A percentile compares a stretch with the other conserved stretches of the same genome.
Conservation (phyloP, 2,888 invertebrate genomes). For the Argyra leucocephala region DNA sequence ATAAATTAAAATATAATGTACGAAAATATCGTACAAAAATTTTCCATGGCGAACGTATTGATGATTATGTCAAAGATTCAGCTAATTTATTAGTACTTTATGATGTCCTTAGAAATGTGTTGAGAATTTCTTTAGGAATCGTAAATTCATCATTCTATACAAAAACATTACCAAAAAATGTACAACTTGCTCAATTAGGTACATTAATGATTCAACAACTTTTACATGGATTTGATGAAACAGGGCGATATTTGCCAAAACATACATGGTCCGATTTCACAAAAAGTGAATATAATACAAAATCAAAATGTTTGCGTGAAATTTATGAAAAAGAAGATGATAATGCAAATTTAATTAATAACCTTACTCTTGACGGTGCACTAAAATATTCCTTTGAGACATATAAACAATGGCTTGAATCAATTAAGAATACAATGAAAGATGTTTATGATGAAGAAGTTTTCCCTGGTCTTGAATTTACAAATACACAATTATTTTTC, state of each 20-base stretch:
- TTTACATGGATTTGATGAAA: not conserved
- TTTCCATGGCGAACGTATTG: not conserved
- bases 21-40: not conserved
- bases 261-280: not conserved
- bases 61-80: not conserved
- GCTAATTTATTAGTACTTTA: not conserved
- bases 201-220: slow-evolving; percentile 7
- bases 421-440: not conserved
- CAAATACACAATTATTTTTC: slow-evolving; percentile 7
- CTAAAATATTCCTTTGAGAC: slow-evolving; percentile 8
- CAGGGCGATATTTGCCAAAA: not conserved
- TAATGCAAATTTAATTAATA: not conserved
- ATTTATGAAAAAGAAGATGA: not conserved
- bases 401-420: not conserved
- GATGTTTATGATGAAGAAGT: not conserved
- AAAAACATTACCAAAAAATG: slow-evolving; percentile 8
- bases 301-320: slow-evolving; percentile 3
- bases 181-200: slow-evolving; percentile 8
- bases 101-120: not conserved
- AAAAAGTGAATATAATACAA: not conserved
- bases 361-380: not conserved
- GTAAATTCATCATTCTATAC: slow-evolving; percentile 9
- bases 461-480: slow-evolving; percentile 7
- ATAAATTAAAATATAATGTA: slow-evolving; percentile 2
- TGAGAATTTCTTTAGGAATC: slow-evolving; percentile 4